Evolutionary conservation across 2,888 invertebrate genomes (phyloP).

Genomic region (Hyposoter didymator): DNA sequence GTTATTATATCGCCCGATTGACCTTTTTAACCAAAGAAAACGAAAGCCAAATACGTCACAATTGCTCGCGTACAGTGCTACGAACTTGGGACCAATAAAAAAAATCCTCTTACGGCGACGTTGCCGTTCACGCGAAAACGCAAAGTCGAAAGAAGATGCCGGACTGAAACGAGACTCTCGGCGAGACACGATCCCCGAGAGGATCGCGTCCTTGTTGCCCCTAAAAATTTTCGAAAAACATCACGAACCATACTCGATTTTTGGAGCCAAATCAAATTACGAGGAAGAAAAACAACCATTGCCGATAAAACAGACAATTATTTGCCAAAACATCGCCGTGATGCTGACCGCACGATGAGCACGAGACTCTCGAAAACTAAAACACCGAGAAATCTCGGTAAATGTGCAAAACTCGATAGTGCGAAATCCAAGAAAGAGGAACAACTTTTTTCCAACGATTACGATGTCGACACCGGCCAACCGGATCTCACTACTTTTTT

Average conservation of each 20-base stretch:
- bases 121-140: conserved; percentile 55
- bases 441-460: conserved; percentile 67
- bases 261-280: conserved; percentile 70
- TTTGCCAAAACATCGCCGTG: conserved; percentile 44
- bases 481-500: conserved; percentile 71
- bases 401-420: conserved; percentile 37
- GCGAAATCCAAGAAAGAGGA: conserved; percentile 40
- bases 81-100: conserved; percentile 62
- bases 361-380: conserved; percentile 62
- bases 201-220: conserved; percentile 39
- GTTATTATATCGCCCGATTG: conserved; percentile 16
- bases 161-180: conserved; percentile 63
- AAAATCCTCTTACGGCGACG: conserved; percentile 55
- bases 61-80: conserved; percentile 60
- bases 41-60: conserved; percentile 56
- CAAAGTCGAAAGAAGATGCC: conserved; percentile 61
- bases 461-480: conserved; percentile 71
- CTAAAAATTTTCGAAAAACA: conserved; percentile 43
- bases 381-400: conserved; percentile 53
- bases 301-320: conserved; percentile 38
- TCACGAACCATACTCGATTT: conserved; percentile 69
- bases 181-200: conserved; percentile 61
- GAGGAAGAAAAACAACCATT: conserved; percentile 49
- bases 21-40: conserved; percentile 46
- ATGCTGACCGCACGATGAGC: conserved; percentile 74